Evolutionary conservation across 2,797 vertebrate genomes (phyloP), one percentile per base, ranked within the genome.

Genomic region (Microhierax caerulescens): DNA sequence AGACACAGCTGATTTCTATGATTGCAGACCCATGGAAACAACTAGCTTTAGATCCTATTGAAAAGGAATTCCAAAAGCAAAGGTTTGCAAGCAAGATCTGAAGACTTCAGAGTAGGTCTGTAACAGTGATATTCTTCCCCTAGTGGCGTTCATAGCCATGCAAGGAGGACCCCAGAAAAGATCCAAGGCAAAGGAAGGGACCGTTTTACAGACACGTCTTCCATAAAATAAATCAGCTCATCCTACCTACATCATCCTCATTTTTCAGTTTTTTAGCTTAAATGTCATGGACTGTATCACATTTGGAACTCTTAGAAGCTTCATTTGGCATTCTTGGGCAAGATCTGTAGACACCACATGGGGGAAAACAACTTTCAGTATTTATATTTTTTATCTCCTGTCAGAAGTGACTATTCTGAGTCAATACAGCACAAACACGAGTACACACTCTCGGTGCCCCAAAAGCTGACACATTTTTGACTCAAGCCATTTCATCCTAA

Each of bases 231-330:
- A 6, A 48, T 36, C 39, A 86, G 32, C 15, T 89, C 36, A 51
- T 86, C 24, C 56, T 81, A 43, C 4, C 37, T 6, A n/a, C 75
- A 73, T 89, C 87, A 86, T 88, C 17, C n/a, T 81, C 5, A 9
- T 84, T 79, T 72, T 81, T 78, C 23, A 34, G 2, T 5, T 19
- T 76, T 83, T 96, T 59, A 81, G 30, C 36, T 90, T 88, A 93
- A 92, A 97, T 94, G 61, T 68, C 85, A 93, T 73, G 50, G 37
- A 69, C 65, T 79, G 4, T 78, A 79, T 81, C 50, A 75, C 54
- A 90, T 81, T 92, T 84, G 32, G 75, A 86, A 57, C 61, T 86
- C 96, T 90, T 54, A 90, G 56, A 90, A 86, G 32, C 57, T 85
- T 96, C 93, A 72, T 85, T 79, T 95, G 82, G 53, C 57, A 75